Evolutionary conservation across 2,888 invertebrate species (phyloP), one percentile per base, ranked within the genome.

Genomic region (Ophioninae sp.): DNA sequence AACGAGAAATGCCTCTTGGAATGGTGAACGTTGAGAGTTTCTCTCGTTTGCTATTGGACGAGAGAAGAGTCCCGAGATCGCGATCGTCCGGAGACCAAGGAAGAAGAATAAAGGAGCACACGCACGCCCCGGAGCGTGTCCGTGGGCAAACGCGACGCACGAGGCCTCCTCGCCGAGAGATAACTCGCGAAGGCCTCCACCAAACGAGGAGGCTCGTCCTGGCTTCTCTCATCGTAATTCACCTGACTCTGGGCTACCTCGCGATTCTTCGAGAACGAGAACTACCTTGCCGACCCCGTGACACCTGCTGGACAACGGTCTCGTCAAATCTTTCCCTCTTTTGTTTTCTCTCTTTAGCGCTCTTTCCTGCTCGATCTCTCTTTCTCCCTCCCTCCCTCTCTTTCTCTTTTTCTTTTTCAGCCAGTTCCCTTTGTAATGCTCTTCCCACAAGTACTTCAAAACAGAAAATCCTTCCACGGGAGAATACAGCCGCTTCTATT

Each of bases 281-380:
- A 56, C 83, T 83, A 65, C 78, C 78, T 81, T 83, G 78, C 78
- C 83, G 78, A 81, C 67, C 59, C 2, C 62, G n/a, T 17, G 37
- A 73, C 77, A 77, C 80, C 80, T 83, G 83, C 57, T 17, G 50
- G 50, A 10, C 50, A 50, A 6, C 17, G 13, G 0, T 50, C 10
- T 17, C 1, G 30, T 21, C n/a, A 7, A n/a, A 21, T 23, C 41
- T 57, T 13, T 57, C 13, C 56, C 37, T 20, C 56, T 57, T 17
- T 62, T 59, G 56, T 61, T 21, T 10, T 2, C 13, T 2, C 17
- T 62, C 59, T 41, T n/a, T 44, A 2, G 8, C 50, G 0, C 7
- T 1, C 10, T 20, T n/a, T 59, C 39, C 37, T 10, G 23, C 39
- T 44, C 44, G 8, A 8, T 50, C 17, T 50, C 50, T 50, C 50